Evolutionary conservation across 2,797 vertebrate species (phyloP), one percentile per base, ranked within the genome.

Genomic region (Chloroceryle inda): DNA sequence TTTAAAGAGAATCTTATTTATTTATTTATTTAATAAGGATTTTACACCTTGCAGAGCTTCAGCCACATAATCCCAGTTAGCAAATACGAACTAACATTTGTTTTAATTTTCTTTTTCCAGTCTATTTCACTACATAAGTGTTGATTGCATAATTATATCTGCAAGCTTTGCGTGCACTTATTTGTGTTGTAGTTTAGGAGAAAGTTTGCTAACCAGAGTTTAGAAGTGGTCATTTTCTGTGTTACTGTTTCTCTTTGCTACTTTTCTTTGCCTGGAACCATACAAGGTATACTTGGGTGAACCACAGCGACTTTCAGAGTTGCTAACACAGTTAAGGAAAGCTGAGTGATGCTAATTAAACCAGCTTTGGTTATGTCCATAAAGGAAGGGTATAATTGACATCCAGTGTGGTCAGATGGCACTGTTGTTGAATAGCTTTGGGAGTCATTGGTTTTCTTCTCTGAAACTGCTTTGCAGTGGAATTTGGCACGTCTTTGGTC

Each of bases 41-140:
- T 95, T 92, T 94, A 49, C 0, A 0, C 58, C 47, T 72, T 80
- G 24, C 53, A 74, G 67, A 79, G 19, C 58, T 79, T 45, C 38
- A 90, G 38, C 50, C 77, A 66, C 49, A 69, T 90, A 13, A 53
- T 90, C 0, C 1, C 69, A 50, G 63, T 92, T 89, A 86, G 72
- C 44, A 96, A 92, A 92, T 86, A 82, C 66, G 87, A 85, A 86
- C 94, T 79, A 93, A 85, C 68, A 85, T 86, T 87, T 96, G 84
- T 76, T 94, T 96, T 77, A 92, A 88, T 88, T 96, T 94, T 94
- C 59, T 89, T 94, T 96, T 96, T 88, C 85, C 85, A 88, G 66
- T 88, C 63, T 71, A 88, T 97, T 96, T 92, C 88, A 95, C 61
- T 31, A 74, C 50, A 17, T 92, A 93, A 86, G 85, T 92, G 84